Conservation (phyloP, 2,888 invertebrate species). For the Ryuthela nishihirai region DNA sequence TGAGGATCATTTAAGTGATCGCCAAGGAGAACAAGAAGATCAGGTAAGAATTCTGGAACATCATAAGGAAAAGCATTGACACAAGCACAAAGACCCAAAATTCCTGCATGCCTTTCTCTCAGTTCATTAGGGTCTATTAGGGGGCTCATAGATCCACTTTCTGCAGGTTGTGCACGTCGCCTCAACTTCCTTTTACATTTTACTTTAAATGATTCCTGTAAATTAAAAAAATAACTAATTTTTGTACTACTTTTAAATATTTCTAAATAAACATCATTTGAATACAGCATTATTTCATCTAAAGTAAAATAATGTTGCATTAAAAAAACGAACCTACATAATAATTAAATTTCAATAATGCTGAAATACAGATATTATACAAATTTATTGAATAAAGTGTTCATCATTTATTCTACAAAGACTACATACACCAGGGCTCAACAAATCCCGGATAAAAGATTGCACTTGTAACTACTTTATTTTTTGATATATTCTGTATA, state of each 20-base stretch:
- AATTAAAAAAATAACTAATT: constrained; percentile 1
- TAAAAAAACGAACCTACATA: neutral
- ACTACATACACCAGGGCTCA: too few relatives aligned
- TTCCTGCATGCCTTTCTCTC: constrained; percentile 66
- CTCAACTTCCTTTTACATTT: constrained; percentile 53
- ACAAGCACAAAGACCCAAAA: constrained; percentile 82
- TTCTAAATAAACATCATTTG: too few relatives aligned
- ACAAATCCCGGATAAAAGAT: too few relatives aligned
- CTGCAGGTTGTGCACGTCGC: constrained; percentile 45
- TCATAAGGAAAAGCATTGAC: constrained; percentile 84
- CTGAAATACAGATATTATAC: too few relatives aligned
- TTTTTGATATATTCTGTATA: too few relatives aligned
- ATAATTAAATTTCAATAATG: too few relatives aligned
- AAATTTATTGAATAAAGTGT: too few relatives aligned
- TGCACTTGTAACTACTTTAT: too few relatives aligned
- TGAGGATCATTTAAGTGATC: constrained; percentile 80
- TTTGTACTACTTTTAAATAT: neutral
- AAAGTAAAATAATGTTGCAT: too few relatives aligned
- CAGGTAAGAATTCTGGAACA: constrained; percentile 70
- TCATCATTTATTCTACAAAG: too few relatives aligned
- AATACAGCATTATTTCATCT: too few relatives aligned
- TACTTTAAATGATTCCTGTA: constrained; percentile 28
- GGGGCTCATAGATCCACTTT: constrained; percentile 9
- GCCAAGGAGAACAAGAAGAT: constrained; percentile 72
- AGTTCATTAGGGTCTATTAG: constrained; percentile 43